Percentiles rank a stretch among this genome's conserved stretches.
Conservation (phyloP, 2,113 vertebrate species). For the Pithys albifrons region DNA sequence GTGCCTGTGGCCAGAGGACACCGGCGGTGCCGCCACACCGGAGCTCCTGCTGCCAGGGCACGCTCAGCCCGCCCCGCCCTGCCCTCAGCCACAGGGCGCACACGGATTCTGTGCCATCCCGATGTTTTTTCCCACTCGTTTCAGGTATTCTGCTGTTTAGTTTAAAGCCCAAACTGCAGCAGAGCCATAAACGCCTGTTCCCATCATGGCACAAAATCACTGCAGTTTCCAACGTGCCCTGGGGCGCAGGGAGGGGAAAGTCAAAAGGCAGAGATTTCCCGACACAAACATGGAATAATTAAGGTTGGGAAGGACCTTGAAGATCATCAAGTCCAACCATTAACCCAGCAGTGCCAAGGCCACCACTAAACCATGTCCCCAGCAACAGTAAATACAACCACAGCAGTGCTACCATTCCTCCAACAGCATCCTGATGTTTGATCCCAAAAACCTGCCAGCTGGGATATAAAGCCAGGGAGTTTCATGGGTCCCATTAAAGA, state of each 20-base stretch:
- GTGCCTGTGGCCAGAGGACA: neutral
- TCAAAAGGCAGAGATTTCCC: neutral
- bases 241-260: neutral
- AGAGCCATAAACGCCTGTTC: neutral
- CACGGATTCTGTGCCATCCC: neutral
- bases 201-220: neutral
- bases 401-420: neutral
- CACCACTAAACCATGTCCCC: neutral
- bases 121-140: neutral
- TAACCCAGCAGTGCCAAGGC: neutral
- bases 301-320: neutral
- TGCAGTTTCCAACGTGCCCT: fast-evolving
- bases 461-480: fast-evolving
- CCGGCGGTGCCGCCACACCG: neutral
- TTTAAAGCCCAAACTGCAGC: neutral
- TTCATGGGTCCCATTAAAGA: neutral
- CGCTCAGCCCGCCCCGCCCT: neutral
- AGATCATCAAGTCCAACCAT: neutral
- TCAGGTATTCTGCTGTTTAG: neutral
- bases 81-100: neutral
- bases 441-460: neutral
- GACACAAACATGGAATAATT: fast-evolving
- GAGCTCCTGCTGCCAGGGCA: neutral
- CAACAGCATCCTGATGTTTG: fast-evolving
- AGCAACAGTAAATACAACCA: neutral